Conservation (phyloP, 2,888 invertebrate genomes). For the Cryptocheilus praepositus region DNA sequence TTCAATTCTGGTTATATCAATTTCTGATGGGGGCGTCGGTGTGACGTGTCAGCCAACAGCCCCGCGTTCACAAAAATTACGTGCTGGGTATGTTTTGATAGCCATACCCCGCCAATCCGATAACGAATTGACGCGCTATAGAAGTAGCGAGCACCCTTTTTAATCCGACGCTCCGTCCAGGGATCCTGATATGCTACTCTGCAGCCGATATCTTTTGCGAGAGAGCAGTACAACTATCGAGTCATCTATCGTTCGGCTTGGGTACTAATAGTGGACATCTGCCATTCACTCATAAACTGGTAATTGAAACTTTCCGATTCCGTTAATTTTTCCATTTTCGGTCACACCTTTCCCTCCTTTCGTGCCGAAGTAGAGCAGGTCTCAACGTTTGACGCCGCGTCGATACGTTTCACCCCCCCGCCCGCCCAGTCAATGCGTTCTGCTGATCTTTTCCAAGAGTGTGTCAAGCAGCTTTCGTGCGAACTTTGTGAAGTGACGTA, state of each 20-base stretch:
- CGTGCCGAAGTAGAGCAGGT: no score
- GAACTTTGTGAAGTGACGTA: no score
- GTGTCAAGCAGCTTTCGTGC: no score
- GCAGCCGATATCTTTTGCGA: neutral
- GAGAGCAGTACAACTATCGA: neutral
- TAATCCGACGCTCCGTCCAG: neutral
- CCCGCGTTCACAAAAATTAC: conserved; percentile 83
- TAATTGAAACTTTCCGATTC: no score
- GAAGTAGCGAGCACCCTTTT: conserved; percentile 80
- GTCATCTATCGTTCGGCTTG: conserved; percentile 7
- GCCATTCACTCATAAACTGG: no score
- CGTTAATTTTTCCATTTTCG: no score
- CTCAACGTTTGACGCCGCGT: no score
- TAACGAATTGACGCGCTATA: conserved; percentile 79
- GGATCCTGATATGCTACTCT: conserved; percentile 21
- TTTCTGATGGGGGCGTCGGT: conserved; percentile 81
- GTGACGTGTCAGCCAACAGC: conserved; percentile 84
- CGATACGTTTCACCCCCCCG: no score
- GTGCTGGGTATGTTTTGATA: conserved; percentile 92
- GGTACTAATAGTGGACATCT: neutral
- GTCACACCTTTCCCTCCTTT: no score
- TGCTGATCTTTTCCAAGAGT: no score
- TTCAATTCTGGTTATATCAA: no score
- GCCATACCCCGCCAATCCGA: conserved; percentile 84
- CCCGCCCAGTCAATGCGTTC: no score